phyloP scores from a whole-genome alignment of 2,888 invertebrate species.

The Eupithecia exiguata region DNA sequence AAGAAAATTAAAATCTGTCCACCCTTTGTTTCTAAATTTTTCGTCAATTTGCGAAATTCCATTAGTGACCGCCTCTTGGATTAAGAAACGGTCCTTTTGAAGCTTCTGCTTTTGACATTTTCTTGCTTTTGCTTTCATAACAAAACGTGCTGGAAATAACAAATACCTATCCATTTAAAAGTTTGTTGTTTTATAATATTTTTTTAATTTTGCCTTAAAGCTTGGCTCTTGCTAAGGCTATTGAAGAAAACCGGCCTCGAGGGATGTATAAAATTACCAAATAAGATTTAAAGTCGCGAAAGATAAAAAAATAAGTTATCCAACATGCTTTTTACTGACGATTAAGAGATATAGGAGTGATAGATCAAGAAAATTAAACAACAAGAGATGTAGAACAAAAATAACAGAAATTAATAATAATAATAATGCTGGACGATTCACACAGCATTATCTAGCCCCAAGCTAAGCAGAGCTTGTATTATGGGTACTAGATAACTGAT shows the following conservation, averaged over 20 bases:
- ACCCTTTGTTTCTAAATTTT: conserved; percentile 31
- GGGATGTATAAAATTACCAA: conserved; percentile 65
- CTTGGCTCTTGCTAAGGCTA: conserved; percentile 55
- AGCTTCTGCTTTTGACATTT: conserved; percentile 26
- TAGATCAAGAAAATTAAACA: conserved; percentile 1
- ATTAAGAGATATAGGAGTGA: conserved; percentile 21
- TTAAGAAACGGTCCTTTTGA: conserved; percentile 22
- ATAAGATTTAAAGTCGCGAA: conserved; percentile 57
- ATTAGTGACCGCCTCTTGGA: conserved; percentile 31
- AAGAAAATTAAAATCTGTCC: conserved; percentile 31
- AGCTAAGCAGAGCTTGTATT: too few species aligned
- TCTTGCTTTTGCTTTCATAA: conserved; percentile 22
- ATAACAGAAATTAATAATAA: not conserved
- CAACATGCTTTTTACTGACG: conserved; percentile 39
- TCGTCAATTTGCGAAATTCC: conserved; percentile 30
- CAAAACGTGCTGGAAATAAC: conserved; percentile 43
- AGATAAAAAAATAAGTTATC: conserved; percentile 45
- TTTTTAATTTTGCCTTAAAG: conserved; percentile 63
- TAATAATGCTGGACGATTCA: too few species aligned
- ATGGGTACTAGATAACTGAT: too few species aligned
- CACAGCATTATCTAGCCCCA: too few species aligned
- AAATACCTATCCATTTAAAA: conserved; percentile 49
- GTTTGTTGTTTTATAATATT: conserved; percentile 63
- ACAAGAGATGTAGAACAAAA: not conserved
- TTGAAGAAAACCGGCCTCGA: conserved; percentile 60